phyloP scores from a whole-genome alignment of 2,888 invertebrate genomes.

The Dasypolia templi region DNA sequence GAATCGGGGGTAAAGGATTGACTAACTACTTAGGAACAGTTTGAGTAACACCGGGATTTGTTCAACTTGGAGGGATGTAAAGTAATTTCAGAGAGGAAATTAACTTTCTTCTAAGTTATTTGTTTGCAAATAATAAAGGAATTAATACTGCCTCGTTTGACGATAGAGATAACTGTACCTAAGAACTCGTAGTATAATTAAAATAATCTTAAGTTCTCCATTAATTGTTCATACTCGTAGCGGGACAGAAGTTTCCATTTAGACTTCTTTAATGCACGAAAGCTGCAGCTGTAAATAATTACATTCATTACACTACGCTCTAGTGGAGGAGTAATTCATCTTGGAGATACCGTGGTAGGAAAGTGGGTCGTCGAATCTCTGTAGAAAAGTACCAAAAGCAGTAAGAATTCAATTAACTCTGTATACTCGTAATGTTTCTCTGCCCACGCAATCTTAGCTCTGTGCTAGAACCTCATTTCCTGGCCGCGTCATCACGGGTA shows the following conservation, averaged over 20 bases:
- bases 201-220: not conserved
- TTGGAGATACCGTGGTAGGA: not conserved
- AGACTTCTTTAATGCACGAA: not conserved
- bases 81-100: conserved; percentile 53
- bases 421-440: not conserved
- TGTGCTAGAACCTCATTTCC: conserved; percentile 40
- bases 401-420: conserved; percentile 24
- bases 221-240: not conserved
- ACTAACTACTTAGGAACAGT: conserved; percentile 51
- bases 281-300: not conserved
- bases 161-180: not conserved
- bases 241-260: not conserved
- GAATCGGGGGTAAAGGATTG: conserved; percentile 29
- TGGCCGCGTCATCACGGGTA: conserved; percentile 25
- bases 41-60: conserved; percentile 50
- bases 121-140: conserved; percentile 43
- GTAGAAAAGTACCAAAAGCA: not conserved
- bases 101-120: conserved; percentile 45
- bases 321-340: not conserved
- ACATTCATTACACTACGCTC: not conserved
- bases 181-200: not conserved
- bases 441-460: conserved; percentile 7
- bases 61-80: conserved; percentile 45
- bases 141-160: conserved; percentile 16
- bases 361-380: not conserved